These are phyloP conservation scores for Cotesia vestalis DNA, from an alignment of 1,140 invertebrate species.

Conservation along the genomic window DNA sequence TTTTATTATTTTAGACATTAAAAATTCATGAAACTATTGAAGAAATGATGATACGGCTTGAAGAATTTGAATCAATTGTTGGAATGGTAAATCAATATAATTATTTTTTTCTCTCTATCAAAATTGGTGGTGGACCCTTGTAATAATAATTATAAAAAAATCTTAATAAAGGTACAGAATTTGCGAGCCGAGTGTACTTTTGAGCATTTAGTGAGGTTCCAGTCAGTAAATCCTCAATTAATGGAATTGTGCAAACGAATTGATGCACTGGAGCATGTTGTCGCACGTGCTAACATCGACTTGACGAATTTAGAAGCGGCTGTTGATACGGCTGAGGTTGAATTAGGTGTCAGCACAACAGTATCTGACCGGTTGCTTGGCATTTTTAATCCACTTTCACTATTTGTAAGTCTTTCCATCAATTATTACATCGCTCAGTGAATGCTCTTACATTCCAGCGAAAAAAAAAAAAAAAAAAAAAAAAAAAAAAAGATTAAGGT, in stretches of 20 bases:
- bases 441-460: background rate
- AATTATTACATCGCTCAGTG: background rate
- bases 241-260: constrained; percentile 45
- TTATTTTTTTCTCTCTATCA: background rate
- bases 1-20: constrained; percentile 42
- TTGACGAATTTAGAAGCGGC: constrained; percentile 48
- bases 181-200: constrained; percentile 47
- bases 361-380: constrained; percentile 52
- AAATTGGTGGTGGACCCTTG: too few species aligned
- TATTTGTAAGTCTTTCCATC: constrained; percentile 38
- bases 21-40: constrained; percentile 48
- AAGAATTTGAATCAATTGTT: constrained; percentile 54
- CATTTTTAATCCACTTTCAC: constrained; percentile 51
- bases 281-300: constrained; percentile 49
- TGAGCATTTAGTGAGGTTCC: constrained; percentile 46
- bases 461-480: too few species aligned
- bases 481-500: too few species aligned
- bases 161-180: constrained; percentile 46
- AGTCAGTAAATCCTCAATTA: constrained; percentile 43
- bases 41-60: constrained; percentile 51
- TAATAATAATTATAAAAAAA: background rate
- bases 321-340: constrained; percentile 51
- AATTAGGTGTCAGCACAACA: constrained; percentile 42
- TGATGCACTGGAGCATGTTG: constrained; percentile 50
- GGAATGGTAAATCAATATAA: constrained; percentile 47